Conservation (phyloP, 1,140 invertebrate genomes). For the Drosophila parabipectinata region DNA sequence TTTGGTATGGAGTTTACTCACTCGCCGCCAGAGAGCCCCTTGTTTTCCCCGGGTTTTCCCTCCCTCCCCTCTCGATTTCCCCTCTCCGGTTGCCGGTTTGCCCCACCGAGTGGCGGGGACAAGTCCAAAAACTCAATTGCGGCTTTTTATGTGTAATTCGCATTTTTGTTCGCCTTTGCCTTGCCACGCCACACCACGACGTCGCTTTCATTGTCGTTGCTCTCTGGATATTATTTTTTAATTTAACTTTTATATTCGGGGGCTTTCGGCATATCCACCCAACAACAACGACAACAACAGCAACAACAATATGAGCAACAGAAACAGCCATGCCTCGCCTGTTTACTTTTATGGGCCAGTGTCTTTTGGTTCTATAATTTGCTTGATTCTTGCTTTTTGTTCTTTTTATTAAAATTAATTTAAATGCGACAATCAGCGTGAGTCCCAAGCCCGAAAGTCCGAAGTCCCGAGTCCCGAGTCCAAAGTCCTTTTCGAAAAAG, state of each 20-base stretch:
- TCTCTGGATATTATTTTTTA: conserved; percentile 77
- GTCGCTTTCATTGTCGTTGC: conserved; percentile 39
- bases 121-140: conserved; percentile 77
- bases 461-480: background rate
- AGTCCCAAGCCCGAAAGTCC: background rate
- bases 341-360: conserved; percentile 70
- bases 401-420: conserved; percentile 77
- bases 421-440: conserved; percentile 64
- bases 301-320: background rate
- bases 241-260: conserved; percentile 77
- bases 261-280: conserved; percentile 52
- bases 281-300: background rate
- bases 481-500: conserved; percentile 2
- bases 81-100: background rate
- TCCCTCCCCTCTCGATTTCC: background rate
- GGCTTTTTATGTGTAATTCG: conserved; percentile 81
- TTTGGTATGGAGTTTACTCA: conserved; percentile 27
- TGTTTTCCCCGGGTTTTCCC: background rate
- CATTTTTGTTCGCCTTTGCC: conserved; percentile 48
- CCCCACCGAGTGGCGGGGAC: conserved; percentile 2
- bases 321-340: conserved; percentile 11
- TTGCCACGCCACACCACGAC: background rate
- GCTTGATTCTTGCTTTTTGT: conserved; percentile 55
- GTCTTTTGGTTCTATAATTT: conserved; percentile 65
- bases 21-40: conserved; percentile 10